These are phyloP conservation scores for Spinibarbus caldwelli DNA, from an alignment of 2,797 vertebrate species.

Conservation along the genomic window DNA sequence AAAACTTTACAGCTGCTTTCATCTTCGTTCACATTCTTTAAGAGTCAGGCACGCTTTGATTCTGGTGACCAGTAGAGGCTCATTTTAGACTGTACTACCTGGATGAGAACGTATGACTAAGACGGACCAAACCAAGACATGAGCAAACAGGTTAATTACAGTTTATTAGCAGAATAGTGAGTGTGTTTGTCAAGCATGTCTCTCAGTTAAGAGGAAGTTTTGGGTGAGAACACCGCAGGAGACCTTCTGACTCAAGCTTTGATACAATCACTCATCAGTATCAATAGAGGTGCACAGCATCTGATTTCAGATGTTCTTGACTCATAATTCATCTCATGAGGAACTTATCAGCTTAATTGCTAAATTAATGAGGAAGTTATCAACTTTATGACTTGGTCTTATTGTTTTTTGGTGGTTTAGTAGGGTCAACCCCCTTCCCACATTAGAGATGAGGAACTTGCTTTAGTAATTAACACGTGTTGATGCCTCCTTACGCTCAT, in stretches of 20 bases:
- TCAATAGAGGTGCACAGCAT: conserved; percentile 4
- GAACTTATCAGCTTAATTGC: conserved; percentile 11
- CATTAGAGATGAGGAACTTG: conserved; percentile 26
- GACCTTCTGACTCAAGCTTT: conserved; percentile 45
- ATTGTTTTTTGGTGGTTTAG: conserved; percentile 34
- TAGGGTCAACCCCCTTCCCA: neutral
- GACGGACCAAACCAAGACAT: conserved; percentile 6
- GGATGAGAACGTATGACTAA: conserved; percentile 12
- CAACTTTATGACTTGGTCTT: neutral
- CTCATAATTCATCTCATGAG: conserved; percentile 25
- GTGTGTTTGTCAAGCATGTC: neutral
- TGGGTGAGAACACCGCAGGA: neutral
- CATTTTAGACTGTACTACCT: conserved; percentile 7
- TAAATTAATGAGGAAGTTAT: conserved; percentile 13
- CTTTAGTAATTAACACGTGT: conserved; percentile 15
- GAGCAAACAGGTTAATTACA: conserved; percentile 14
- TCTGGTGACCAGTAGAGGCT: conserved; percentile 31
- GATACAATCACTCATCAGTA: conserved; percentile 32
- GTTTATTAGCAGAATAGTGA: conserved; percentile 10
- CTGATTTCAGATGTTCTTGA: conserved; percentile 6
- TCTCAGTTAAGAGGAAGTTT: neutral
- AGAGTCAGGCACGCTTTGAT: conserved; percentile 37
- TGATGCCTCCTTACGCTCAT: conserved; percentile 9
- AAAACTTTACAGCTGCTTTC: conserved; percentile 47
- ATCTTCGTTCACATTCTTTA: conserved; percentile 33